Base-by-base conservation (phyloP, 2,797 vertebrate species). In the Ambastaia sidthimunki region DNA sequence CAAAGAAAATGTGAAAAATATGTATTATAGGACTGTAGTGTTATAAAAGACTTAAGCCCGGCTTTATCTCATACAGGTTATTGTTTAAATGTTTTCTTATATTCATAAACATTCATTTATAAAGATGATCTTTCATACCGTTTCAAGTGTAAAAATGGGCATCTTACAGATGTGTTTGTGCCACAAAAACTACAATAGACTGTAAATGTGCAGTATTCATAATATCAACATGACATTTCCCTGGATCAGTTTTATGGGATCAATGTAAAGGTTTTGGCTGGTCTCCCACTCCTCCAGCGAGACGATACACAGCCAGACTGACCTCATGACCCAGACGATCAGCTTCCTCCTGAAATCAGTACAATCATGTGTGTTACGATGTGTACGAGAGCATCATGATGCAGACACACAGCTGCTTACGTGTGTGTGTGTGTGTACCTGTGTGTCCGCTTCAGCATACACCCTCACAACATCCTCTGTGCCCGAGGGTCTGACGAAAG, bases 401-500 rank as follows among this genome's bases (percentile, higher is more conserved):
- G 13, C 59, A 62, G 59, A 1, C 2, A 25, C 2, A 16, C 19
- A 25, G 11, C n/a, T 59, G 55, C 28, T 4, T 28, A 4, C 4
- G 28, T 28, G 28, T 28, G 28, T 28, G 21, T 18, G 9, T 9
- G 2, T 6, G 4, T 37, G n/a, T 69, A 99, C 98, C 93, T 98
- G 97, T 0, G 95, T 96, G 84, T 97, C 94, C 9, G 97, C 96
- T 88, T 99, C 97, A 0, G 97, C 93, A 0, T 99, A 99, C 3
- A 99, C 93, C 80, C 98, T 89, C 12, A 99, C 95, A 0, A 98
- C 90, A 0, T 99, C 96, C 89, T 99, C 98, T 0, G 98, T 99
- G 15, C 97, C 97, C 0, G 98, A 99, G 0, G 98, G 97, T 44
- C 97, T 93, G 7, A 98, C 98, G 10, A 99, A 99, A 0, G 97